phyloP scores from a whole-genome alignment of 2,888 invertebrate genomes.

The Eulithis prunata region DNA sequence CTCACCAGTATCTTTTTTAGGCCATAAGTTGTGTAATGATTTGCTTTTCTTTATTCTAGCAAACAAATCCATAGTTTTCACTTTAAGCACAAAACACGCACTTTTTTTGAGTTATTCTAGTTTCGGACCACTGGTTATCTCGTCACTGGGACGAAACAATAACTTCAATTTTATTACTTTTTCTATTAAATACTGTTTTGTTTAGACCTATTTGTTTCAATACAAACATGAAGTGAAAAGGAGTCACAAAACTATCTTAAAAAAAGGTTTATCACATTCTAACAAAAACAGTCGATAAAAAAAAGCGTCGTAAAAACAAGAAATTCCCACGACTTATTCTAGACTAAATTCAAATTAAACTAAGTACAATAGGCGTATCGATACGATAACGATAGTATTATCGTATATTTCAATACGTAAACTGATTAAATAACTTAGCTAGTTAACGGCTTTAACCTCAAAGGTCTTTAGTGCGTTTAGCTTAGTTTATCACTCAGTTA shows the following conservation, averaged over 20 bases:
- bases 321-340: conserved; percentile 26
- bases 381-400: conserved; percentile 20
- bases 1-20: conserved; percentile 28
- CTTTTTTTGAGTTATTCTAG: background rate
- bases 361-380: conserved; percentile 9
- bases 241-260: background rate
- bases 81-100: conserved; percentile 2
- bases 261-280: no score
- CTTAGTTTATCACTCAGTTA: no score
- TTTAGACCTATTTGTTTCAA: no score
- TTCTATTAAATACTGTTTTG: no score
- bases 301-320: conserved; percentile 3
- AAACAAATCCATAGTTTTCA: conserved; percentile 21
- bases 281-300: no score
- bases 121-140: no score
- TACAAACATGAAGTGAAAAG: background rate
- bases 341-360: conserved; percentile 22
- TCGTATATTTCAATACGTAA: conserved; percentile 30
- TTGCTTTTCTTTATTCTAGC: conserved; percentile 29
- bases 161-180: no score
- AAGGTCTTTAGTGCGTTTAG: no score
- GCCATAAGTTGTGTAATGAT: conserved; percentile 29
- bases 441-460: background rate
- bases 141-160: no score
- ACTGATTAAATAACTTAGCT: background rate